phyloP scores from a whole-genome alignment of 2,113 vertebrate species.

The Sceloporus undulatus region DNA sequence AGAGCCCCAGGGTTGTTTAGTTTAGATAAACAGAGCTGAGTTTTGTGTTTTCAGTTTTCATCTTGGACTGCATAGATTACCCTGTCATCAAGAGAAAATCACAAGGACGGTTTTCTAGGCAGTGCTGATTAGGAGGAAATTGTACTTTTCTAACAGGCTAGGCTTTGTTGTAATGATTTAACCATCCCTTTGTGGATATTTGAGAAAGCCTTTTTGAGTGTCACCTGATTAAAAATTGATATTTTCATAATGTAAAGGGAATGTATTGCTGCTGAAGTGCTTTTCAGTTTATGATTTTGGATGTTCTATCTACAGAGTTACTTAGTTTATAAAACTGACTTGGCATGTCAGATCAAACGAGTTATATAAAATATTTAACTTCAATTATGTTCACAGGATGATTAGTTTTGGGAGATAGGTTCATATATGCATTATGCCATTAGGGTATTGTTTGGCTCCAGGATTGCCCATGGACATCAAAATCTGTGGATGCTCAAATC shows the following conservation, averaged over 20 bases:
- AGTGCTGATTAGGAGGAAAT: conserved; percentile 11
- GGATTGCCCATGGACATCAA: too few species aligned
- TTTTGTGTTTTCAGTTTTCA: neutral
- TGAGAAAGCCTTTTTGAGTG: conserved; percentile 31
- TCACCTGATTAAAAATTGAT: conserved; percentile 32
- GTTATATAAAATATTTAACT: conserved; percentile 17
- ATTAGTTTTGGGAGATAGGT: neutral
- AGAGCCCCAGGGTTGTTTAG: neutral
- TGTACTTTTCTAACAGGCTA: neutral
- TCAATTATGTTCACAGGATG: conserved; percentile 6
- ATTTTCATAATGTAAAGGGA: neutral
- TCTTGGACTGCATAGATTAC: neutral
- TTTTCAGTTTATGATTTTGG: neutral
- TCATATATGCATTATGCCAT: neutral
- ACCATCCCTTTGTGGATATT: conserved; percentile 3
- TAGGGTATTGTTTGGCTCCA: neutral
- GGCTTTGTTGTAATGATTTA: conserved; percentile 12
- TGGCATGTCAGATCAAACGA: neutral
- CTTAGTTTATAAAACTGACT: neutral
- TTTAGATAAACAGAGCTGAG: neutral
- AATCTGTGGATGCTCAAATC: too few species aligned
- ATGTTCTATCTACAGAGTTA: neutral
- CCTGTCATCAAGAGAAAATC: conserved; percentile 19
- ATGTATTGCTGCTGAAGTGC: neutral
- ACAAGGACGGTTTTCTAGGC: neutral